These are phyloP conservation scores for Caradrina kadenii DNA, from an alignment of 2,888 invertebrate genomes.

Conservation along the genomic window DNA sequence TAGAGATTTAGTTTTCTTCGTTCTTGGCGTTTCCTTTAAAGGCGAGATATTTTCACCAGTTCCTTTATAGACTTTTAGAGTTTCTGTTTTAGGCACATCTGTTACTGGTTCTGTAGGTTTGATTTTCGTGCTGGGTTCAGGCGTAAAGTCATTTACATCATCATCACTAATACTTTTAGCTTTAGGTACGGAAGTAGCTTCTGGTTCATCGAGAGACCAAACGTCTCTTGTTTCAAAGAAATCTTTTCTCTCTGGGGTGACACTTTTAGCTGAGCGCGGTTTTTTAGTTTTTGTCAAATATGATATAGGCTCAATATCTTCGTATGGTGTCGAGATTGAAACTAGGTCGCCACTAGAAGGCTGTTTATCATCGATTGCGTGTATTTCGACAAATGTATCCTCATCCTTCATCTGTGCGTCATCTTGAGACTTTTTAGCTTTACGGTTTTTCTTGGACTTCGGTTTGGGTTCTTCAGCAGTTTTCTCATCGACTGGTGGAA, in stretches of 20 bases:
- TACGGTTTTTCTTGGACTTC: conserved; percentile 81
- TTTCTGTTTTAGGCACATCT: conserved; percentile 58
- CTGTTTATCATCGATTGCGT: conserved; percentile 84
- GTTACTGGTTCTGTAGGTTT: conserved; percentile 62
- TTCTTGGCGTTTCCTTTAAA: conserved; percentile 73
- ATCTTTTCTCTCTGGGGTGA: conserved; percentile 72
- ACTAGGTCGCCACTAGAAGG: conserved; percentile 81
- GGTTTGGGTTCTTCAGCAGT: conserved; percentile 77
- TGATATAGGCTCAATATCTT: conserved; percentile 76
- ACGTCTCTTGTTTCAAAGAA: conserved; percentile 60
- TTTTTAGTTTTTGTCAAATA: conserved; percentile 79
- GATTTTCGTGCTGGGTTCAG: conserved; percentile 59
- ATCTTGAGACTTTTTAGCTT: conserved; percentile 78
- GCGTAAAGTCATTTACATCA: conserved; percentile 59
- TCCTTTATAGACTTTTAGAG: conserved; percentile 58
- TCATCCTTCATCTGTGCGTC: conserved; percentile 79
- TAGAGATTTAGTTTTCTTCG: conserved; percentile 80
- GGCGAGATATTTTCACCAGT: conserved; percentile 62
- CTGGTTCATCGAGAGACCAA: conserved; percentile 65
- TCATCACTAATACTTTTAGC: conserved; percentile 51
- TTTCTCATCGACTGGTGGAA: conserved; percentile 62
- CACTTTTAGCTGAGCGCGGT: conserved; percentile 76
- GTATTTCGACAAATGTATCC: conserved; percentile 87
- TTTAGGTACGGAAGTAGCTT: conserved; percentile 56
- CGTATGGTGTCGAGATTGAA: conserved; percentile 83